phyloP scores from a whole-genome alignment of 1,140 invertebrate genomes.

The Drosophila sulfurigaster region DNA sequence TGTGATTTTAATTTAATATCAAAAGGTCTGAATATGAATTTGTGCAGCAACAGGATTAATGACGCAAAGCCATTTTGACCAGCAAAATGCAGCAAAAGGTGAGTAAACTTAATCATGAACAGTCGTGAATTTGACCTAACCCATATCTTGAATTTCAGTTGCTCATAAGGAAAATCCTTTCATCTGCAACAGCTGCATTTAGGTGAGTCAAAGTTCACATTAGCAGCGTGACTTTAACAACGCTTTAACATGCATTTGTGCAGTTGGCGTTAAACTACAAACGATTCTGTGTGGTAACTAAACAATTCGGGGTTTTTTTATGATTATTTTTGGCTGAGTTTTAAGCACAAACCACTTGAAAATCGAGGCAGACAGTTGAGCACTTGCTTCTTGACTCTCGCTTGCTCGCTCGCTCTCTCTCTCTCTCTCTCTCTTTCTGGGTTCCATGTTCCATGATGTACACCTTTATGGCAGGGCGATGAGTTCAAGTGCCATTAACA shows the following conservation, averaged over 20 bases:
- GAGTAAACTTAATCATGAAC: not conserved
- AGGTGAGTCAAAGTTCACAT: not conserved
- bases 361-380: slow-evolving; percentile 5
- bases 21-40: too few species aligned
- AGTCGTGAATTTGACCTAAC: not conserved
- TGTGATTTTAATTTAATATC: too few species aligned
- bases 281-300: not conserved
- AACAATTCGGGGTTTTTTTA: not conserved
- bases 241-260: slow-evolving; percentile 8
- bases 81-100: not conserved
- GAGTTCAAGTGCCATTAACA: slow-evolving; percentile 74
- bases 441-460: slow-evolving; percentile 1
- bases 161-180: not conserved
- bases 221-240: slow-evolving; percentile 3
- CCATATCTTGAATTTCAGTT: not conserved
- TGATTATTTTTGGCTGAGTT: slow-evolving; percentile 7
- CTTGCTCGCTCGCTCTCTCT: not conserved
- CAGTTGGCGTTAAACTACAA: not conserved
- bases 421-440: not conserved
- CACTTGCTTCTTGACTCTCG: too few species aligned
- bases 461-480: slow-evolving; percentile 27
- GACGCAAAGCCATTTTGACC: not conserved
- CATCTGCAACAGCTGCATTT: not conserved
- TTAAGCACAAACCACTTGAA: slow-evolving; percentile 12
- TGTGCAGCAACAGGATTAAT: not conserved